Base-by-base conservation (phyloP, 2,113 vertebrate species). In the Pyxicephalus adspersus region DNA sequence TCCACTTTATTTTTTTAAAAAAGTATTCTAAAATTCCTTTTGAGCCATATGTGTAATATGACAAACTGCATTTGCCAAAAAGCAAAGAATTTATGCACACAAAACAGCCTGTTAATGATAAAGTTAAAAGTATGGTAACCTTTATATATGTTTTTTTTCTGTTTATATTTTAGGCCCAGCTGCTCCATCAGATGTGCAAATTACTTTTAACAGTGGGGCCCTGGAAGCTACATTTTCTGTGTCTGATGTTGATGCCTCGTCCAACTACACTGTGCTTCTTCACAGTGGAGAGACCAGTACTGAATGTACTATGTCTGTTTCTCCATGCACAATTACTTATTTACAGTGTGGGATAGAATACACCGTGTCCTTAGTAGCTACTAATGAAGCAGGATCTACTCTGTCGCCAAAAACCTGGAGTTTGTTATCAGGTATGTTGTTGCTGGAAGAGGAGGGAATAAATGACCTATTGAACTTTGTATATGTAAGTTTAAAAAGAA, bases 381-480 rank as follows among this genome's bases (percentile, higher is more conserved):
- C 85, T 20, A 97, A 97, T 16, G 82, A 87, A 0, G 97, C 94
- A 2, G 97, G 97, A 29, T 84, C 91, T 66, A 98, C 95, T 84
- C 68, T 28, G 18, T 93, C 96, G 4, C 89, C 95, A 1, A 57
- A 87, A 0, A 83, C 92, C 11, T 83, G 83, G 52, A 79, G 85
- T 63, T 92, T 96, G 72, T 88, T 89, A 34, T 97, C 95, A 15
- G 92, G 97, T 96, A 93, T 0, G 92, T 85, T n/a, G 29, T 55
- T 73, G 55, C 31, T n/a, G n/a, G 17, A 15, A 58, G 52, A 74
- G 22, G 18, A 55, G 1, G 55, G 18, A 28, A 4, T 19, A 4
- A 7, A 19, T 13, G 8, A 15, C 38, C 8, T 8, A 9, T 38
- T 8, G 6, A 38, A 6, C 1, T 45, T 45, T 13, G 9, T 13